Evolutionary conservation across 2,888 invertebrate species (phyloP), one percentile per base, ranked within the genome.

Genomic region (Himalopsyche kuldschensis): DNA sequence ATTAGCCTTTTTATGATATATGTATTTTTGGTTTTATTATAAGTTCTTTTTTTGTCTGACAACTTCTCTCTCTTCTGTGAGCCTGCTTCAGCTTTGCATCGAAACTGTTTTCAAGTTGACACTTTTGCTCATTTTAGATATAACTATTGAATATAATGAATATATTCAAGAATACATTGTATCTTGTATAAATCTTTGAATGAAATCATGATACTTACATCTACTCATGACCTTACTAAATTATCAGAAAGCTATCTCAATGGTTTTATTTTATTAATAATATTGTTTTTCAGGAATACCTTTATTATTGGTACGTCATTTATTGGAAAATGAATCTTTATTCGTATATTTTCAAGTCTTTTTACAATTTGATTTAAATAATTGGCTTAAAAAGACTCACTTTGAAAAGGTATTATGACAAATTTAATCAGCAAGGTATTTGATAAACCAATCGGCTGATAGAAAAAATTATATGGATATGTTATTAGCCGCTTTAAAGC

Each of bases 71-170:
- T 79, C 11, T 79, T n/a, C 79, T 78, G 75, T 63, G 79, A 79
- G 80, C 83, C 80, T 79, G 83, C 83, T 80, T 80, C 69, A 69
- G 69, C 69, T 69, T 69, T 69, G 69, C 69, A 69, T 69, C 27
- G 69, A 69, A 27, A 69, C 69, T 69, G 15, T 27, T 69, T 69
- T 69, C 69, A 69, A 69, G 27, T 20, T 69, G 69, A 69, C 27
- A 69, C 27, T 69, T 15, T 69, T 27, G 15, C 24, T 69, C 69
- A 69, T 69, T 69, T 24, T 69, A 69, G 24, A 27, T 27, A 27
- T 27, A 69, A 69, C 27, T 69, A 27, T 69, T 69, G 69, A 30
- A 69, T 69, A 69, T 69, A 69, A 69, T 69, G 27, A 69, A 69
- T 69, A 69, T 69, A 69, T 69, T 69, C 69, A 69, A 69, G 69